Evolutionary conservation across 2,797 vertebrate genomes (phyloP).

Genomic region (Yasuhikotakia modesta): DNA sequence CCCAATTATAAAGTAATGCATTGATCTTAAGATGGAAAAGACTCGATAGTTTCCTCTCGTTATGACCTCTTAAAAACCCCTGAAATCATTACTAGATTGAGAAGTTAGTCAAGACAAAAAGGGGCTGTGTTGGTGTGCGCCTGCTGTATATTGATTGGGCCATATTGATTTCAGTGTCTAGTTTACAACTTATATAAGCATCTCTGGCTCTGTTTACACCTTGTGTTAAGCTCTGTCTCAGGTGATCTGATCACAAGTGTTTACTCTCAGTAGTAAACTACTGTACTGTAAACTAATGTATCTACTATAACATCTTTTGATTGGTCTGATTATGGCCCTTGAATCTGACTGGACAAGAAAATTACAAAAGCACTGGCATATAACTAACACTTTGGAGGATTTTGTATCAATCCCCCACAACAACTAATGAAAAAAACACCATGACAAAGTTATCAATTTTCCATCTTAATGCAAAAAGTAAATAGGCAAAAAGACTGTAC

Average conservation of each 20-base stretch:
- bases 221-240: not conserved
- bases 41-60: conserved; percentile 16
- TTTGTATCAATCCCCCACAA: no score
- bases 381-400: no score
- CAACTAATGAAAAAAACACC: no score
- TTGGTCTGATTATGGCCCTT: not conserved
- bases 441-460: no score
- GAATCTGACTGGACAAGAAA: not conserved
- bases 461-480: no score
- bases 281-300: no score
- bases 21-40: conserved; percentile 13
- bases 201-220: not conserved
- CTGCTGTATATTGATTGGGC: conserved; percentile 28
- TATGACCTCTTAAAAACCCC: conserved; percentile 25
- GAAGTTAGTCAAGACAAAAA: conserved; percentile 33
- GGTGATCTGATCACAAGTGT: not conserved
- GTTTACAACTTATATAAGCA: not conserved
- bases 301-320: not conserved
- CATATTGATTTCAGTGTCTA: conserved; percentile 12
- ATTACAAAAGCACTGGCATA: no score
- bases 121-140: not conserved
- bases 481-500: no score
- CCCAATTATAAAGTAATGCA: conserved; percentile 22
- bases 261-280: not conserved
- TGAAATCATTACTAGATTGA: conserved; percentile 42